A percentile compares a stretch with the other conserved stretches of the same genome.
phyloP scores from a whole-genome alignment of 2,113 vertebrate genomes.

The Thamnophis sirtalis region DNA sequence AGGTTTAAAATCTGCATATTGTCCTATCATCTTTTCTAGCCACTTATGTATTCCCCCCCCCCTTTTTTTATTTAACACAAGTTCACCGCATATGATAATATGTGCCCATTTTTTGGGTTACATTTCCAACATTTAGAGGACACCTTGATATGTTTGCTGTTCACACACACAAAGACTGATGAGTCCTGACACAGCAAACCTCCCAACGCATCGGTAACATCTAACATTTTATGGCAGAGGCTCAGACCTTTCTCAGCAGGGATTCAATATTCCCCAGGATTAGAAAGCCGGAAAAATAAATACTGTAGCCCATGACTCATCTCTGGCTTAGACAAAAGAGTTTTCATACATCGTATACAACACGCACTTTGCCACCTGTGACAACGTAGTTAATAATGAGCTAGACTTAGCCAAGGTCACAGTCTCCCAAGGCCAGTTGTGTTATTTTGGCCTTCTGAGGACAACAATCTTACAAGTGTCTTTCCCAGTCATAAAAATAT shows the following conservation, averaged over 20 bases:
- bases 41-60: too few species aligned
- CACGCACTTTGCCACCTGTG: background rate
- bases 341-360: background rate
- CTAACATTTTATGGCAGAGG: background rate
- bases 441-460: background rate
- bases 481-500: background rate
- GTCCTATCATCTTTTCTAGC: too few species aligned
- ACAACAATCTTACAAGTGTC: background rate
- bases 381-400: background rate
- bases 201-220: background rate
- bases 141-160: background rate
- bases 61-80: too few species aligned
- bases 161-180: background rate
- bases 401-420: background rate
- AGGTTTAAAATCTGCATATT: too few species aligned
- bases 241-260: background rate
- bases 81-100: too few species aligned
- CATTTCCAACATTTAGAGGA: too few species aligned
- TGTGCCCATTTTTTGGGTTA: too few species aligned
- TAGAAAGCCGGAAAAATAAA: background rate
- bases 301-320: background rate
- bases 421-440: background rate
- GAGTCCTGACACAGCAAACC: background rate
- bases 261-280: background rate
- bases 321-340: background rate